A percentile compares a stretch with the other conserved stretches of the same genome.
Conservation (phyloP, 2,888 invertebrate genomes). For the Drosophila robusta region DNA sequence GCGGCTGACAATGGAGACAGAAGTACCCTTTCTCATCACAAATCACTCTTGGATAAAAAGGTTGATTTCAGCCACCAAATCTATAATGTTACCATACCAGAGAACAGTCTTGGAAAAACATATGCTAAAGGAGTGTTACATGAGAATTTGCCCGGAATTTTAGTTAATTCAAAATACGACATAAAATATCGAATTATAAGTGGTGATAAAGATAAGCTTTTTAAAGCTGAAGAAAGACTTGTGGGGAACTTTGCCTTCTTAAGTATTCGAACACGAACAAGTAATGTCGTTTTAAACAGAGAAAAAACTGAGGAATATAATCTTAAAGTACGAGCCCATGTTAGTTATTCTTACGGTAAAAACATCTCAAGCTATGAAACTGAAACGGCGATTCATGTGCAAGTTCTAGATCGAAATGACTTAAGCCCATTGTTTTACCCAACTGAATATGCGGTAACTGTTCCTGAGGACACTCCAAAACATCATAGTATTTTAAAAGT, state of each 20-base stretch:
- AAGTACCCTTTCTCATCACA: slow-evolving; percentile 9
- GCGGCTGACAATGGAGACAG: slow-evolving; percentile 37
- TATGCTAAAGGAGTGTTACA: slow-evolving; percentile 90
- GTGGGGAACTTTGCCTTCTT: slow-evolving; percentile 98
- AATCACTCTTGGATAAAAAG: slow-evolving; percentile 33
- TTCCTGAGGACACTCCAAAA: slow-evolving; percentile 94
- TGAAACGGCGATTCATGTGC: slow-evolving; percentile 89
- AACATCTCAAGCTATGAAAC: slow-evolving; percentile 88
- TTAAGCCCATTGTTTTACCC: slow-evolving; percentile 97
- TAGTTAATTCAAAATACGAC: slow-evolving; percentile 86
- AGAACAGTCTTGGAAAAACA: slow-evolving; percentile 96
- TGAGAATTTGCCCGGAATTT: slow-evolving; percentile 93
- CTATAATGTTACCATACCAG: slow-evolving; percentile 96
- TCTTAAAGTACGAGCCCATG: slow-evolving; percentile 91
- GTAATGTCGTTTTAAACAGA: slow-evolving; percentile 95
- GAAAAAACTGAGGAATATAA: slow-evolving; percentile 94
- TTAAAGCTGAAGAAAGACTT: slow-evolving; percentile 94
- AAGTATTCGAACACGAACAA: slow-evolving; percentile 94
- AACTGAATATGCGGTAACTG: slow-evolving; percentile 93
- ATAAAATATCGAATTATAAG: slow-evolving; percentile 94
- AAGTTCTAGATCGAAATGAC: slow-evolving; percentile 94
- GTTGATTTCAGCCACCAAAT: slow-evolving; percentile 88
- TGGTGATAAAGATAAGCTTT: slow-evolving; percentile 95
- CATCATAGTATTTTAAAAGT: slow-evolving; percentile 93
- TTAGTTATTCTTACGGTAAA: slow-evolving; percentile 86